A percentile compares a stretch with the other conserved stretches of the same genome.
phyloP scores from a whole-genome alignment of 2,888 invertebrate species.

The Morpho deidamia region DNA sequence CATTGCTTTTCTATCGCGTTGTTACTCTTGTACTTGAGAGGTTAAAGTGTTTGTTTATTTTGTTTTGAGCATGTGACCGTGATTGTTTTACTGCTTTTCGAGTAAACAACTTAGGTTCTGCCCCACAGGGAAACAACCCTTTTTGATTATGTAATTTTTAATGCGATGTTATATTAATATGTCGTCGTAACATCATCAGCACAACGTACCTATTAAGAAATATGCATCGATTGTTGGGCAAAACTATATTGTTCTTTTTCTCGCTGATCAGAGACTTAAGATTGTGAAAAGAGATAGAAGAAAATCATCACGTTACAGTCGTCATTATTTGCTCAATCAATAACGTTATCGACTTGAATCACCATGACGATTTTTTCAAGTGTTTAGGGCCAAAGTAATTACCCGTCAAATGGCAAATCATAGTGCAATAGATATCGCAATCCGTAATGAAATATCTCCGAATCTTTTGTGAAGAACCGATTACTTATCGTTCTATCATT shows the following conservation, averaged over 20 bases:
- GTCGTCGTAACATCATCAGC: too few species aligned
- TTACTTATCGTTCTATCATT: constrained; percentile 22
- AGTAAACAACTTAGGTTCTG: background rate
- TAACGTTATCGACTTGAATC: background rate
- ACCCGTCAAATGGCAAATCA: constrained; percentile 10
- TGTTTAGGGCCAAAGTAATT: constrained; percentile 15
- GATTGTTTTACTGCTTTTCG: too few species aligned
- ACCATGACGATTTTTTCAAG: constrained; percentile 3
- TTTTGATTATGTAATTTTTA: background rate
- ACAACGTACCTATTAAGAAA: too few species aligned
- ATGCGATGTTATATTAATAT: too few species aligned
- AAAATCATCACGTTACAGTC: too few species aligned
- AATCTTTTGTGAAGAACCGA: constrained; percentile 24
- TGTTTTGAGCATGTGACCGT: background rate
- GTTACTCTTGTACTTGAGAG: background rate
- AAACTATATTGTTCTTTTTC: too few species aligned
- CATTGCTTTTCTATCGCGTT: background rate
- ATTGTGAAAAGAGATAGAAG: too few species aligned
- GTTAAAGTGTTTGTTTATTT: background rate
- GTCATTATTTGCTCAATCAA: background rate
- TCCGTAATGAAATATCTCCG: constrained; percentile 20
- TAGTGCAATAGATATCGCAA: constrained; percentile 6
- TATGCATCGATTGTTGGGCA: too few species aligned
- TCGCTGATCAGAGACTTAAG: too few species aligned
- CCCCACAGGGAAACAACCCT: background rate